A percentile compares a stretch with the other conserved stretches of the same genome.
Evolutionary conservation across 2,113 vertebrate genomes (phyloP).

Genomic region (Bubo blakistoni): DNA sequence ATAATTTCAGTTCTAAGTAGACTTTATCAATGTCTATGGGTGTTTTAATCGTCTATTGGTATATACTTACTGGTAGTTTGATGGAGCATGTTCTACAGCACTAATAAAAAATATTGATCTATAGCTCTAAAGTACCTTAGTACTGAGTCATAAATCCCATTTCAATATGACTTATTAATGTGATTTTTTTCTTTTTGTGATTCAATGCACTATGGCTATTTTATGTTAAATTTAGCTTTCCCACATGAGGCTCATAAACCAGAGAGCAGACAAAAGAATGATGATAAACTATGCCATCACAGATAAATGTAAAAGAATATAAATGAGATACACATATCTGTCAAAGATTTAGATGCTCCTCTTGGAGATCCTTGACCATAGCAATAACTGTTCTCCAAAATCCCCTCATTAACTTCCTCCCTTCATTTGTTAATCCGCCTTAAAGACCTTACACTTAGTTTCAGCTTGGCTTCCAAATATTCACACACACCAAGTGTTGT

Average conservation of each 20-base stretch:
- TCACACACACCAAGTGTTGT: not conserved
- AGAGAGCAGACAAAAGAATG: not conserved
- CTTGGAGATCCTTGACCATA: not conserved
- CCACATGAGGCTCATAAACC: not conserved
- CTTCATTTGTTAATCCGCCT: not conserved
- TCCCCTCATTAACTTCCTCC: not conserved
- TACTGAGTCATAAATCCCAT: not conserved
- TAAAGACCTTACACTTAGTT: not conserved
- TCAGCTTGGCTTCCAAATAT: not conserved
- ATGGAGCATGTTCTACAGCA: not conserved
- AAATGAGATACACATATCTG: not conserved
- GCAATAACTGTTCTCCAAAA: not conserved
- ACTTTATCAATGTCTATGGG: not conserved
- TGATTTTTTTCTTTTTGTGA: not conserved
- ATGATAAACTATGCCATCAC: not conserved
- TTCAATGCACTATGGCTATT: slow-evolving; percentile 9
- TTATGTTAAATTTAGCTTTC: slow-evolving; percentile 5
- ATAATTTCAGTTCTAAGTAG: not conserved
- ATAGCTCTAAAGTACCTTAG: not conserved
- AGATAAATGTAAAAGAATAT: slow-evolving; percentile 3
- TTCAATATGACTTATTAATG: not conserved
- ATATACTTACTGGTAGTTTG: not conserved
- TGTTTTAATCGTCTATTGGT: not conserved
- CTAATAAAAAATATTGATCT: not conserved
- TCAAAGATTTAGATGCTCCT: not conserved